Conservation (phyloP, 2,113 vertebrate genomes). For the Martes martes region DNA sequence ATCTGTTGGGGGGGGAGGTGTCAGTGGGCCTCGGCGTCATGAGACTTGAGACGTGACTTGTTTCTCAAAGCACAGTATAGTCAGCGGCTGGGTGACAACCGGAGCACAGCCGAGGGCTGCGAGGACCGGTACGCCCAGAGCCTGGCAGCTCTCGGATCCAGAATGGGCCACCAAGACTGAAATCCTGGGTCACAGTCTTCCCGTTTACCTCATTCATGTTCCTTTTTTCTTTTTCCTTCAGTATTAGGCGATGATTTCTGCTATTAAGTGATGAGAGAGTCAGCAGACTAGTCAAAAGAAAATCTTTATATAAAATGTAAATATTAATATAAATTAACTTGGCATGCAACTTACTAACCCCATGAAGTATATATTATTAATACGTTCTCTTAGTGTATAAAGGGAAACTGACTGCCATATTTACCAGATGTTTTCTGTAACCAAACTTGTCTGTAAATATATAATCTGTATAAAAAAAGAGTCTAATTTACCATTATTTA, state of each 20-base stretch:
- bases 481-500: constrained; percentile 91
- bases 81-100: background rate
- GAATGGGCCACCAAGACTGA: background rate
- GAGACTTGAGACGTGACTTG: background rate
- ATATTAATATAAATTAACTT: constrained; percentile 88
- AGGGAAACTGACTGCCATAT: constrained; percentile 86
- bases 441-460: constrained; percentile 93
- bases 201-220: constrained; percentile 42
- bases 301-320: constrained; percentile 86
- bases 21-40: background rate
- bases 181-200: background rate
- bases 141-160: background rate
- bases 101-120: background rate
- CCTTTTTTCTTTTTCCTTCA: background rate
- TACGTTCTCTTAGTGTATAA: constrained; percentile 89
- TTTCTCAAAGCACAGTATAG: constrained; percentile 32
- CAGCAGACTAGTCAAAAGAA: constrained; percentile 80
- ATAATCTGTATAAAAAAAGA: constrained; percentile 93
- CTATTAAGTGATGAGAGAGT: constrained; percentile 74
- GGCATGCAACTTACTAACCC: constrained; percentile 87
- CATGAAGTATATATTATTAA: constrained; percentile 84
- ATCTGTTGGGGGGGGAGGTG: background rate
- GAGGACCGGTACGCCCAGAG: background rate
- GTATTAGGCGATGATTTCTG: constrained; percentile 53
- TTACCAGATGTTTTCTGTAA: constrained; percentile 85